A percentile compares a stretch with the other conserved stretches of the same genome.
Conservation (phyloP, 2,797 vertebrate genomes). For the Myotis pilosus region DNA sequence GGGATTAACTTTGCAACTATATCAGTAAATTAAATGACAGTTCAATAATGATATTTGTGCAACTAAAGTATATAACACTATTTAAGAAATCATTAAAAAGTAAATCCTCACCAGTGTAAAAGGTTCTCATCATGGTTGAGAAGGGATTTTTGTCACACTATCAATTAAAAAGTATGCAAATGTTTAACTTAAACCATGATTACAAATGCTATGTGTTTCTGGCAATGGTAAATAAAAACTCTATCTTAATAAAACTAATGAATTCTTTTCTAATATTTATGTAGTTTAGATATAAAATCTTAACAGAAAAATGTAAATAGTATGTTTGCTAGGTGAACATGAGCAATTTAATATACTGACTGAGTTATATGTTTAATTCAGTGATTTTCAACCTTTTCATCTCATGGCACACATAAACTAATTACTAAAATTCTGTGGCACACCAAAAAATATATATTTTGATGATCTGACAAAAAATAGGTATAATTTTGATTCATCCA, state of each 20-base stretch:
- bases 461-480: too few relatives aligned
- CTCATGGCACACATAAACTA: not conserved
- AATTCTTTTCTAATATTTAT: slow-evolving; percentile 13
- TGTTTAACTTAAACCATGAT: slow-evolving; percentile 20
- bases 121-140: not conserved
- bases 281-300: slow-evolving; percentile 9
- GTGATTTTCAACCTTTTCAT: not conserved
- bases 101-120: slow-evolving; percentile 30
- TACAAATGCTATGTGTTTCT: not conserved
- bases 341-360: slow-evolving; percentile 15
- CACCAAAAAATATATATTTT: too few relatives aligned
- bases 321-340: slow-evolving; percentile 19
- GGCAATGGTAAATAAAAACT: slow-evolving; percentile 7
- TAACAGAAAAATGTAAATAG: slow-evolving; percentile 8
- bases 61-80: slow-evolving; percentile 36
- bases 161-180: slow-evolving; percentile 27
- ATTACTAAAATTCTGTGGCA: too few relatives aligned
- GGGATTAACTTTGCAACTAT: slow-evolving; percentile 43
- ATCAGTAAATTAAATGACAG: slow-evolving; percentile 56
- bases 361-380: not conserved
- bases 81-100: slow-evolving; percentile 49
- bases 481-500: too few relatives aligned
- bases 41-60: slow-evolving; percentile 16
- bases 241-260: slow-evolving; percentile 35
- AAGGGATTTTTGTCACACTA: slow-evolving; percentile 20